phyloP scores from a whole-genome alignment of 2,888 invertebrate genomes.

The Mesochorus sp. region DNA sequence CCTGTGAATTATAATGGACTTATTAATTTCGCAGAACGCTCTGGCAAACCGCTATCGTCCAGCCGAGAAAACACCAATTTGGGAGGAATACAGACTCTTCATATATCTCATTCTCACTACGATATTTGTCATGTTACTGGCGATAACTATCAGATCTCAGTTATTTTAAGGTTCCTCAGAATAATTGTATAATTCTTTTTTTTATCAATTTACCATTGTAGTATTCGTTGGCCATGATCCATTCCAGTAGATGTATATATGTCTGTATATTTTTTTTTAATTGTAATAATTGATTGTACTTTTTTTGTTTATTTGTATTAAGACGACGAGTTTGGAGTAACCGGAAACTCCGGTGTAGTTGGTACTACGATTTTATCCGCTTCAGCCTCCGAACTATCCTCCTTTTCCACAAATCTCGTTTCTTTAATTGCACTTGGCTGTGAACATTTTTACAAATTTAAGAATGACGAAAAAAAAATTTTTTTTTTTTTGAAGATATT shows the following conservation, averaged over 20 bases:
- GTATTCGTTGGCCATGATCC: background rate
- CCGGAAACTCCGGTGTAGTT: constrained; percentile 49
- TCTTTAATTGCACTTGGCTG: constrained; percentile 30
- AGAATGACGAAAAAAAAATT: background rate
- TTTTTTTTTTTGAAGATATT: background rate
- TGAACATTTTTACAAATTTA: background rate
- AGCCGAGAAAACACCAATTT: constrained; percentile 64
- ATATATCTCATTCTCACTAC: constrained; percentile 61
- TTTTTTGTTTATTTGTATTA: background rate
- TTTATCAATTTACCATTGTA: constrained; percentile 3
- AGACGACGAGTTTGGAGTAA: constrained; percentile 34
- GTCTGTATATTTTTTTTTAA: constrained; percentile 12
- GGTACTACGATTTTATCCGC: constrained; percentile 30
- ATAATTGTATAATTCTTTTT: constrained; percentile 21
- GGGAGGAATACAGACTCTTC: constrained; percentile 64
- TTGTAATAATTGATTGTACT: constrained; percentile 2
- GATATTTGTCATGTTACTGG: constrained; percentile 60
- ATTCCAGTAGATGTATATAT: too few relatives aligned
- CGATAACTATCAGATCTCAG: constrained; percentile 54
- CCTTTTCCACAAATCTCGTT: constrained; percentile 27
- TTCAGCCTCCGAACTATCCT: constrained; percentile 40
- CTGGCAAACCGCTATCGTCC: constrained; percentile 71
- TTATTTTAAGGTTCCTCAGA: constrained; percentile 38
- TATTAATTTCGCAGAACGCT: constrained; percentile 69
- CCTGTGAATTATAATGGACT: too few relatives aligned